These are phyloP conservation scores for Taenioides sp. DNA, from an alignment of 2,797 vertebrate species.

Conservation along the genomic window DNA sequence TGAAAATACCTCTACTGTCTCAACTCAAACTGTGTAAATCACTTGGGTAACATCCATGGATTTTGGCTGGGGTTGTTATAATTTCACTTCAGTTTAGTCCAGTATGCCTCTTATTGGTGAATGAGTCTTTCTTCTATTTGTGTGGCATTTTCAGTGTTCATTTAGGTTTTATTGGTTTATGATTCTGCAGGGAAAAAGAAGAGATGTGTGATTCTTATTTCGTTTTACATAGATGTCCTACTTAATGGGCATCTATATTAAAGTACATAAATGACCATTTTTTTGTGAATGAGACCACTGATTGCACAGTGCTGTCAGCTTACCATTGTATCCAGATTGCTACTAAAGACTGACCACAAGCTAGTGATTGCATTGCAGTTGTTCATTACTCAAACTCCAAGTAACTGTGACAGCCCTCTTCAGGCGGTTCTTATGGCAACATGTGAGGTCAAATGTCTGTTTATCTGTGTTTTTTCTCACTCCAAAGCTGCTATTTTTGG, in stretches of 20 bases:
- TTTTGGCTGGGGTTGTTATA: constrained; percentile 29
- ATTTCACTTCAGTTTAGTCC: constrained; percentile 20
- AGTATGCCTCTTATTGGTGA: constrained; percentile 46
- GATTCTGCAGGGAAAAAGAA: background rate
- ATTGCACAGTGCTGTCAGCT: constrained; percentile 19
- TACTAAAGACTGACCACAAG: constrained; percentile 23
- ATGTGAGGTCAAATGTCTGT: constrained; percentile 25
- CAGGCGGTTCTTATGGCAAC: constrained; percentile 5
- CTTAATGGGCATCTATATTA: too few relatives aligned
- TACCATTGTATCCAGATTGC: constrained; percentile 43
- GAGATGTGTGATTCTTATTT: background rate
- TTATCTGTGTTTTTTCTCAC: constrained; percentile 35
- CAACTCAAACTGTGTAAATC: constrained; percentile 59
- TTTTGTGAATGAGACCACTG: background rate
- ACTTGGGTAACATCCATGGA: constrained; percentile 43
- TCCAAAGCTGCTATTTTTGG: constrained; percentile 55
- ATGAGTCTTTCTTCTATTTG: constrained; percentile 30
- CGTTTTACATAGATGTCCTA: too few relatives aligned
- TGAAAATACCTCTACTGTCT: constrained; percentile 58
- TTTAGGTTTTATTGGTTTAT: constrained; percentile 13
- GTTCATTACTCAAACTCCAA: background rate
- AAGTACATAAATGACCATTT: background rate
- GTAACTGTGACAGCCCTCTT: background rate
- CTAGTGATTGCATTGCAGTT: constrained; percentile 12
- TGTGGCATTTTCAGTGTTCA: background rate